Conservation (phyloP, 1,140 invertebrate species). For the Oedothorax gibbosus region DNA sequence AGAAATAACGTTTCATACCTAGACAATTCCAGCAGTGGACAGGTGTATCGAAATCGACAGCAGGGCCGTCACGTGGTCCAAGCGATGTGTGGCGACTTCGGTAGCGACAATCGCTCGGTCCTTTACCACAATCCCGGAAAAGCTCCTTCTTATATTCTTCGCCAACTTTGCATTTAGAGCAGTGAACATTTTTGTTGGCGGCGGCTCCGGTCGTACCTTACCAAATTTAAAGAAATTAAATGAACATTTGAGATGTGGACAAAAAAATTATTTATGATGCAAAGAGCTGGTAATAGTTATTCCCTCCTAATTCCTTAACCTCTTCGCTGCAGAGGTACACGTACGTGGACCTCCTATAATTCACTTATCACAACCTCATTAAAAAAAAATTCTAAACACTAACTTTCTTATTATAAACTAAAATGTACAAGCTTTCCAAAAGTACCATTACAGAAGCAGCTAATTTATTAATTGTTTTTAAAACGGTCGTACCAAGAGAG, state of each 20-base stretch:
- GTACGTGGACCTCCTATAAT: too few relatives aligned
- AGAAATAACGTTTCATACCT: not conserved
- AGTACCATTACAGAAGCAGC: too few relatives aligned
- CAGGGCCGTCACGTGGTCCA: conserved; percentile 4
- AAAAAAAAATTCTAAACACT: too few relatives aligned
- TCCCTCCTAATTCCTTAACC: not conserved
- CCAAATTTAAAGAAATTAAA: not conserved
- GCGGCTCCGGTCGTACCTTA: too few relatives aligned
- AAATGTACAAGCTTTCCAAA: too few relatives aligned
- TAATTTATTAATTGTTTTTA: too few relatives aligned
- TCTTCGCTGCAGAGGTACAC: not conserved
- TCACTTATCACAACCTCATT: too few relatives aligned
- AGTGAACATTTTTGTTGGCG: not conserved
- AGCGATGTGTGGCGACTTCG: not conserved
- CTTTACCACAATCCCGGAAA: conserved; percentile 15
- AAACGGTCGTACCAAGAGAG: too few relatives aligned
- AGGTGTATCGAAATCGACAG: not conserved
- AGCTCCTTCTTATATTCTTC: not conserved
- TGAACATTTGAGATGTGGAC: not conserved
- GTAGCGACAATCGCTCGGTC: conserved; percentile 20
- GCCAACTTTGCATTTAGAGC: not conserved
- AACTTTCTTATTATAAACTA: too few relatives aligned
- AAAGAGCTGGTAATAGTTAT: not conserved
- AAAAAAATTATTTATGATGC: not conserved
- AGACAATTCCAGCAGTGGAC: conserved; percentile 30